phyloP scores from a whole-genome alignment of 2,888 invertebrate species.

The Mesorhabditis spiculigera region DNA sequence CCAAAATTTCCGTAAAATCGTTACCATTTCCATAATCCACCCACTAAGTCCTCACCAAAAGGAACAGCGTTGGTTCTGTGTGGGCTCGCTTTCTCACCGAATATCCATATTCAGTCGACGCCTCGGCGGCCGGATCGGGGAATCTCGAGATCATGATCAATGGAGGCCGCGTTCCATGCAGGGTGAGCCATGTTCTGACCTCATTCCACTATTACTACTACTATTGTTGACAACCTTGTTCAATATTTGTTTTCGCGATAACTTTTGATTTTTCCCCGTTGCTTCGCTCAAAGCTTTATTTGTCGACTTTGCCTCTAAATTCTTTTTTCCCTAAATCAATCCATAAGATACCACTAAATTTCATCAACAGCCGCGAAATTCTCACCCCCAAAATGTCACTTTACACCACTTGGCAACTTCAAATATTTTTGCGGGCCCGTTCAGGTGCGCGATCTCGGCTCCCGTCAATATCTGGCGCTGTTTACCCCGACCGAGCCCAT shows the following conservation, averaged over 20 bases:
- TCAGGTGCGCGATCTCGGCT: slow-evolving; percentile 78
- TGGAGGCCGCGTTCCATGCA: slow-evolving; percentile 88
- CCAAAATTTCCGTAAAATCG: neutral
- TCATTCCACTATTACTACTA: no score
- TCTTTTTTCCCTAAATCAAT: no score
- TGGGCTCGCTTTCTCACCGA: no score
- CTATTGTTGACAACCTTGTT: no score
- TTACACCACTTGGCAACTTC: no score
- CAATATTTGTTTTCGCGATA: no score
- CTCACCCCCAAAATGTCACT: no score
- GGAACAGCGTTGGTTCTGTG: neutral
- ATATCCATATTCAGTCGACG: slow-evolving; percentile 73
- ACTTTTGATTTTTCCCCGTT: no score
- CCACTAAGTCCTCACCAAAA: neutral
- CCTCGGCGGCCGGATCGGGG: slow-evolving; percentile 89
- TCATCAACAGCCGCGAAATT: no score
- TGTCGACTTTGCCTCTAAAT: no score
- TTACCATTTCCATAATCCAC: neutral
- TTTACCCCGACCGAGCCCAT: slow-evolving; percentile 81
- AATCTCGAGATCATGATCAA: slow-evolving; percentile 92
- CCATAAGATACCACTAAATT: no score
- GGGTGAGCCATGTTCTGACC: slow-evolving; percentile 57
- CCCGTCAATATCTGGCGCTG: slow-evolving; percentile 78
- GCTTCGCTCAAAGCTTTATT: no score
- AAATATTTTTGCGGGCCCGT: neutral